Base-by-base conservation (phyloP, 1,140 invertebrate species). In the Parasteatoda tepidariorum region DNA sequence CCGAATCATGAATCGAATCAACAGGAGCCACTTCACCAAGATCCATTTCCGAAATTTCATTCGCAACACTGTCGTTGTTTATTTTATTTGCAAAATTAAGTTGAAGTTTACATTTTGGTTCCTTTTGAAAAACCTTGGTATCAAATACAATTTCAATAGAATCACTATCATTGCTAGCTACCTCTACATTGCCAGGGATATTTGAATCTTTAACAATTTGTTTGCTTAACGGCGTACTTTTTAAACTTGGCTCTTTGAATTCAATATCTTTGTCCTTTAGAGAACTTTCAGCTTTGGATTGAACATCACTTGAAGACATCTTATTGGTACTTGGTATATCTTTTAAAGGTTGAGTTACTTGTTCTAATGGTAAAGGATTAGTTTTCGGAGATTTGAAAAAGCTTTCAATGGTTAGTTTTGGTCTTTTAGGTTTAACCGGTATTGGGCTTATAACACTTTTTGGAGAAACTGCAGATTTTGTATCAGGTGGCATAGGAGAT, bases 351-450 rank as follows among this genome's bases (percentile, higher is more conserved):
- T 26, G 13, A 18, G 3, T 64, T 2, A 13, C n/a, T n/a, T 24
- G 64, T 6, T 31, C 7, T 11, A 26, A 7, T 26, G 9, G 15
- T 18, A n/a, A n/a, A 18, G 64, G 41, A 48, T 30, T 64, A 9
- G 33, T 24, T 82, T 82, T 82, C 2, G 78, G 78, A 34, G 78
- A 71, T 9, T 22, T 48, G 33, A 82, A 82, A 24, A 70, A 82
- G 2, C 62, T 82, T 31, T 82, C 71, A 41, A 82, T 82, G 18
- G 78, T 54, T 30, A 31, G 67, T 26, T 41, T 82, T 82, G 6
- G 66, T 41, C 7, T 75, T 61, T 28, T 62, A 7, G 33, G 3
- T 13, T 75, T 75, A 13, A 57, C 33, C 61, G 3, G 3, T 3
- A 38, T 26, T n/a, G 75, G 18, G 30, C n/a, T 82, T 61, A 57